phyloP scores from a whole-genome alignment of 2,113 vertebrate genomes.

The Antennarius striatus region DNA sequence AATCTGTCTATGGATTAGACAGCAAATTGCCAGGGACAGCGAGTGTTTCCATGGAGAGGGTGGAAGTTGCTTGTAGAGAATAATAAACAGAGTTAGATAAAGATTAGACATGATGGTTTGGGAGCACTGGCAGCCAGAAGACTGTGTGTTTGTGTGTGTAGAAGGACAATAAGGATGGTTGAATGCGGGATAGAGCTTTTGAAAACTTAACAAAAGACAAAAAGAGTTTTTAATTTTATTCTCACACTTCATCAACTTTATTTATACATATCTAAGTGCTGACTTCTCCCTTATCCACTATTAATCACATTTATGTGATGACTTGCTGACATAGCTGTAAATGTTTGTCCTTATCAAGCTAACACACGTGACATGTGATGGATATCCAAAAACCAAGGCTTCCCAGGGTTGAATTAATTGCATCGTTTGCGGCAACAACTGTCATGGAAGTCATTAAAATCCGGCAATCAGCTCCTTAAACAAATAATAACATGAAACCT shows the following conservation, averaged over 20 bases:
- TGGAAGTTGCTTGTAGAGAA: conserved; percentile 72
- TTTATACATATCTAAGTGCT: conserved; percentile 36
- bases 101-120: conserved; percentile 64
- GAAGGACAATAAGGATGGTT: neutral
- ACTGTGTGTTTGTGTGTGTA: conserved; percentile 30
- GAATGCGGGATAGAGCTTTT: neutral
- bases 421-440: conserved; percentile 32
- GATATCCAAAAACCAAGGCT: conserved; percentile 36
- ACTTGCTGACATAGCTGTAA: conserved; percentile 53
- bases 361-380: conserved; percentile 36
- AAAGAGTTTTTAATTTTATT: neutral
- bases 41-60: conserved; percentile 77
- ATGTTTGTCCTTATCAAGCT: conserved; percentile 53
- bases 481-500: conserved; percentile 47
- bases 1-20: conserved; percentile 77
- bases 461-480: conserved; percentile 55
- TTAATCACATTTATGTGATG: conserved; percentile 61
- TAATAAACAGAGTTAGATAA: conserved; percentile 77
- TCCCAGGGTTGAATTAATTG: conserved; percentile 43
- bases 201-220: conserved; percentile 18
- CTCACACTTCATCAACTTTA: conserved; percentile 34
- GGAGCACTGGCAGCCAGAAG: conserved; percentile 49
- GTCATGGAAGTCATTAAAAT: conserved; percentile 48
- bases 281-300: conserved; percentile 42
- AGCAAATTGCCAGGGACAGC: conserved; percentile 67